Percentiles rank a stretch among this genome's conserved stretches.
Conservation (phyloP, 1,140 invertebrate species). For the Tigriopus japonicus region DNA sequence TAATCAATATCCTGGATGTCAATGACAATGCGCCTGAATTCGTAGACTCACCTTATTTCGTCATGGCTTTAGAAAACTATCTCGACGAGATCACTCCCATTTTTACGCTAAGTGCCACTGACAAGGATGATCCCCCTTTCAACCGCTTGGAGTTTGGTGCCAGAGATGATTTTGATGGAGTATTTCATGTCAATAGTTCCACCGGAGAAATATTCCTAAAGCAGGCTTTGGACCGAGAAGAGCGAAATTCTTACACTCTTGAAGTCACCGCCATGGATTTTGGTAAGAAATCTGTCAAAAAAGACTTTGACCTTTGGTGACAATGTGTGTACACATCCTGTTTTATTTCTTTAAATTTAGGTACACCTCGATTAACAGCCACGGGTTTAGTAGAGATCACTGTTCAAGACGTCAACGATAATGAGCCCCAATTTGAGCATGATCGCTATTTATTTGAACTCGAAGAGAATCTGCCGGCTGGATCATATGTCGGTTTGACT, state of each 20-base stretch:
- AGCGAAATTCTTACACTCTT: conserved; percentile 52
- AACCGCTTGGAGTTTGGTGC: conserved; percentile 76
- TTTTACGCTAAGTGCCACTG: conserved; percentile 53
- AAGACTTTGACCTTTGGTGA: too few species aligned
- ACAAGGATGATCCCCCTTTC: conserved; percentile 72
- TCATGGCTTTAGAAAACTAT: conserved; percentile 72
- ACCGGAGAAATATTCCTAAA: conserved; percentile 66
- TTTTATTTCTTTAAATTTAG: too few species aligned
- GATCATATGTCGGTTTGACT: not conserved
- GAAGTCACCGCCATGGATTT: conserved; percentile 79
- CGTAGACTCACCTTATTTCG: conserved; percentile 67
- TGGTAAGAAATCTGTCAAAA: conserved; percentile 44
- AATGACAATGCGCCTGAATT: conserved; percentile 89
- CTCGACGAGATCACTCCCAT: conserved; percentile 45
- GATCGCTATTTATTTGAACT: conserved; percentile 17
- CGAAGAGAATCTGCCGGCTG: conserved; percentile 18
- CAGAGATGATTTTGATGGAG: conserved; percentile 69
- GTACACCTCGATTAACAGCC: conserved; percentile 45
- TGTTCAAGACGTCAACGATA: conserved; percentile 53
- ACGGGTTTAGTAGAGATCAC: conserved; percentile 65
- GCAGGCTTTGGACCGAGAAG: conserved; percentile 59
- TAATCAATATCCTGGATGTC: conserved; percentile 55
- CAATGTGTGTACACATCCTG: too few species aligned
- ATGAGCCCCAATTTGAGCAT: conserved; percentile 24
- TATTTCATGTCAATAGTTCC: conserved; percentile 60